Evolutionary conservation across 2,797 vertebrate species (phyloP), one percentile per base, ranked within the genome.

Genomic region (Gobionotothen gibberifrons): DNA sequence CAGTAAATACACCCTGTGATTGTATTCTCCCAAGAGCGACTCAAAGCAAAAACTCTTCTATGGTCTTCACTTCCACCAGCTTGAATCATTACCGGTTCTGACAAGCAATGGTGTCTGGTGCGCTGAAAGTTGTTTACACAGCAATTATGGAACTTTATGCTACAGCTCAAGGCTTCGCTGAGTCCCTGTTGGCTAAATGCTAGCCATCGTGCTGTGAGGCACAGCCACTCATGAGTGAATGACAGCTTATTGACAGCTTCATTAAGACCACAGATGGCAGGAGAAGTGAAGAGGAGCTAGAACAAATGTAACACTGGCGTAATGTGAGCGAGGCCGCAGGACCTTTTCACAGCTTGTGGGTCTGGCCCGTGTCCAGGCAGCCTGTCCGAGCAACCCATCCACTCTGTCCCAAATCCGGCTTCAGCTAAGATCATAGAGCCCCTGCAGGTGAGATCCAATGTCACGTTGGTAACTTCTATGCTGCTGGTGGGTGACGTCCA

Each of bases 181-280:
- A 58, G 49, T 85, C 87, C 71, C 83, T 57, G 72, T 68, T 69
- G 83, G 87, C 85, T 79, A 63, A 75, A 83, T 67, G 66, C 76
- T 81, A 59, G 78, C 79, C 71, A 62, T 70, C 61, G 46, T 73
- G 77, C 86, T 74, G 85, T 68, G 76, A 69, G 81, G 74, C 81
- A 70, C 78, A 83, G 87, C 83, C 78, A 85, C 78, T 86, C 85
- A 75, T 85, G 87, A 90, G 86, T 92, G 90, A 93, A 89, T 90
- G 92, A 92, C 91, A 90, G 88, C 79, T 76, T 84, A 79, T 87
- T 79, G 89, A 90, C 91, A 85, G 88, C 90, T 93, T 92, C 90
- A 92, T 93, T 92, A 93, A 85, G 85, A 87, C 71, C 86, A 79
- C 94, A 93, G 93, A 94, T 94, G 93, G 92, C 69, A 14, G 61